These are phyloP conservation scores for Augochlora pura DNA, from an alignment of 1,140 invertebrate genomes.

Conservation along the genomic window DNA sequence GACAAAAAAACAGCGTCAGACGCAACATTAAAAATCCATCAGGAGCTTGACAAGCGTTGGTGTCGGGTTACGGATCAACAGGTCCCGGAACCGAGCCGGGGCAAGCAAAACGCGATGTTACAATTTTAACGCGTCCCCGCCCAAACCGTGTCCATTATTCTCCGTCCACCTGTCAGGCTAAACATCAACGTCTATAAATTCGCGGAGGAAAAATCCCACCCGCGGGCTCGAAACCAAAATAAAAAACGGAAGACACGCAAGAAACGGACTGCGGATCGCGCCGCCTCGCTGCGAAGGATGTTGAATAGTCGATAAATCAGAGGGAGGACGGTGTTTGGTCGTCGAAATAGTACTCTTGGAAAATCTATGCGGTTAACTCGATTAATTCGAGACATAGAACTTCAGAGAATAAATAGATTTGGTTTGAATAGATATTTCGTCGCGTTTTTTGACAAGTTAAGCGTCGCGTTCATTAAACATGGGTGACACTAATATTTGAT, in stretches of 20 bases:
- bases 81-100: not conserved
- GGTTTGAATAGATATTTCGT: too few relatives aligned
- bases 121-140: conserved; percentile 11
- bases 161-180: not conserved
- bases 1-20: not conserved
- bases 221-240: not conserved
- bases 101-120: conserved; percentile 21
- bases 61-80: conserved; percentile 24
- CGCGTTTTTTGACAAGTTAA: too few relatives aligned
- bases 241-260: not conserved
- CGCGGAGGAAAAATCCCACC: not conserved
- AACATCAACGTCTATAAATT: not conserved
- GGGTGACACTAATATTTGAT: too few relatives aligned
- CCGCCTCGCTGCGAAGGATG: not conserved
- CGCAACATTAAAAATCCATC: conserved; percentile 24
- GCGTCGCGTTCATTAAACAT: too few relatives aligned
- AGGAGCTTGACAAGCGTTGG: not conserved
- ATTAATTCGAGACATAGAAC: too few relatives aligned
- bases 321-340: too few relatives aligned
- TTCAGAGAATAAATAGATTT: too few relatives aligned
- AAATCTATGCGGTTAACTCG: too few relatives aligned
- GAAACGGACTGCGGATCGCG: not conserved
- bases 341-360: too few relatives aligned
- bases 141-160: not conserved
- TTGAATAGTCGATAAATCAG: not conserved